Conservation (phyloP, 2,797 vertebrate genomes). For the Cuculus canorus region DNA sequence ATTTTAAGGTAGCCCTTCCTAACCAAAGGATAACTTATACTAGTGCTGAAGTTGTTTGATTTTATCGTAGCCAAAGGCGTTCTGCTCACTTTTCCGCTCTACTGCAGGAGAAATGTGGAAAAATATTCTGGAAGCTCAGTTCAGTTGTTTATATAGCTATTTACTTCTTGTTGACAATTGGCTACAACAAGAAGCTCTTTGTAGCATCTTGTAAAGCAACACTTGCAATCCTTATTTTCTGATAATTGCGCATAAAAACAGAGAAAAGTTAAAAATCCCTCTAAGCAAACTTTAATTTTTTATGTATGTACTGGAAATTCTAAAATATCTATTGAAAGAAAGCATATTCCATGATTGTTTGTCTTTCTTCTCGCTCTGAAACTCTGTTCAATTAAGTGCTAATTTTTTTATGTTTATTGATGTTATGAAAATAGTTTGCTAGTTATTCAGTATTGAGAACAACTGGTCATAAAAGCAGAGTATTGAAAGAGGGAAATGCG, state of each 20-base stretch:
- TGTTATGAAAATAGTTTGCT: neutral
- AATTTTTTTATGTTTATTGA: neutral
- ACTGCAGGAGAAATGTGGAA: fast-evolving
- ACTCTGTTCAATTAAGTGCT: neutral
- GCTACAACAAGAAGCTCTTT: neutral
- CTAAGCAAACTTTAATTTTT: neutral
- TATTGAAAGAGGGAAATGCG: neutral
- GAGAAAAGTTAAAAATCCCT: neutral
- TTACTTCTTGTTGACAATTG: neutral
- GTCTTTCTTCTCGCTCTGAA: neutral
- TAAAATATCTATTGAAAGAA: neutral
- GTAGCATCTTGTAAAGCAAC: neutral
- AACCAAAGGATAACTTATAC: neutral
- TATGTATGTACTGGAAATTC: neutral
- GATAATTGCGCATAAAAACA: neutral
- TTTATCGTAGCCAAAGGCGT: neutral
- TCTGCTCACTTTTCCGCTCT: neutral
- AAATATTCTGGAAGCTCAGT: neutral
- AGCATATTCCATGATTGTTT: neutral
- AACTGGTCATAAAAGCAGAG: neutral
- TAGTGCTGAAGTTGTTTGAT: fast-evolving
- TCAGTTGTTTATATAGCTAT: neutral
- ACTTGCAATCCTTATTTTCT: neutral
- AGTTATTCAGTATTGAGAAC: neutral
- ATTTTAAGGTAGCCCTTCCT: neutral